Evolutionary conservation across 2,888 invertebrate species (phyloP).

Genomic region (Heliconius ismenius): DNA sequence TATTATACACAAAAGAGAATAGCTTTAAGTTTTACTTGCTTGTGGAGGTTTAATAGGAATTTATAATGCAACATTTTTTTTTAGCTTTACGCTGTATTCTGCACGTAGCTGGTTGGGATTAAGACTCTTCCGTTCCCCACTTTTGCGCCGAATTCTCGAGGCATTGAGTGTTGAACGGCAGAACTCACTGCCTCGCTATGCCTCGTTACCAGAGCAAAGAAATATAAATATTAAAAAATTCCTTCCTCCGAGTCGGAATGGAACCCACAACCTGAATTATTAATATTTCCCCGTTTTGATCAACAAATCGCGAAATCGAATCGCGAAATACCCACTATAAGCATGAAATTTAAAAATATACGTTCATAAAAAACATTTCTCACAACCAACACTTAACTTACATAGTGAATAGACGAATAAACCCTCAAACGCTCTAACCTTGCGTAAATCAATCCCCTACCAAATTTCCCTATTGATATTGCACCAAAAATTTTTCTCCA

Average conservation of each 20-base stretch:
- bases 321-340: too few relatives aligned
- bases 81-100: background rate
- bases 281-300: too few relatives aligned
- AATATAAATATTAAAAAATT: background rate
- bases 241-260: too few relatives aligned
- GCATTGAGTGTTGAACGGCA: background rate
- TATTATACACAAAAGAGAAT: constrained; percentile 9
- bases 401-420: background rate
- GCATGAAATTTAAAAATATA: too few relatives aligned
- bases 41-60: background rate
- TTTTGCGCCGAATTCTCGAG: background rate
- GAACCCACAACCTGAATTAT: too few relatives aligned
- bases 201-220: background rate
- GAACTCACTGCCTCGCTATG: background rate
- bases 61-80: background rate
- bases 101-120: background rate
- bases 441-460: background rate
- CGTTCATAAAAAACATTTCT: background rate
- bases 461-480: background rate
- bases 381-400: background rate
- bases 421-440: background rate
- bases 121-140: too few relatives aligned
- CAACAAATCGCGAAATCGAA: too few relatives aligned
- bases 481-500: constrained; percentile 5
- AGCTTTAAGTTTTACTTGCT: background rate